Evolutionary conservation across 2,797 vertebrate species (phyloP), one percentile per base, ranked within the genome.

Genomic region (Alectoris magna): DNA sequence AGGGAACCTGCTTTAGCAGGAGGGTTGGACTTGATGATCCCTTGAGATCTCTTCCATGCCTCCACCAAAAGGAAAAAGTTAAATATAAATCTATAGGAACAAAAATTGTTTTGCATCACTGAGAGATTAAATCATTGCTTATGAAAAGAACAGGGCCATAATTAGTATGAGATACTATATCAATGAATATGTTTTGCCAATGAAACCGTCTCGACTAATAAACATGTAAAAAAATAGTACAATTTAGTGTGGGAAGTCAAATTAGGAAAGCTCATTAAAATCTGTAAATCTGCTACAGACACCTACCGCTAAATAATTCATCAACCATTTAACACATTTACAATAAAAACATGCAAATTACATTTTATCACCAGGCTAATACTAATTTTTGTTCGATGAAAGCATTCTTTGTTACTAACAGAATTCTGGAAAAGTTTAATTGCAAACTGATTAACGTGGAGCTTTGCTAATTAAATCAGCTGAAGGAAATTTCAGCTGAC

Each of bases 381-480:
- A 96, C 87, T 96, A 71, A 12, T 88, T 95, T 96, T 91, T 92
- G 64, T 92, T 94, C 93, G 80, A 48, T 51, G 84, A 93, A 77
- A 38, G 36, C 26, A 89, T 84, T 88, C 67, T 80, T 94, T 93
- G 80, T 95, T 74, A 82, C 8, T 78, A 83, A 18, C 88, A 27
- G 76, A 69, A 94, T 60, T 69, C 83, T 95, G 63, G 67, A 93
- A 82, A 92, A 96, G 66, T 97, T 96, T 97, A 97, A 96, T 96
- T 92, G 93, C 71, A 94, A 97, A 96, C 87, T 96, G 95, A 97
- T 98, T 97, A 97, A 91, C 88, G 86, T 58, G 89, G 87, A 94
- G 48, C 41, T 97, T 87, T 94, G 76, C 64, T 97, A 97, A 98
- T 98, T 97, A 96, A 97, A 97, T 97, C 84, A 97, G 74, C 78